phyloP scores from a whole-genome alignment of 2,888 invertebrate genomes.

The Tipula helvola region DNA sequence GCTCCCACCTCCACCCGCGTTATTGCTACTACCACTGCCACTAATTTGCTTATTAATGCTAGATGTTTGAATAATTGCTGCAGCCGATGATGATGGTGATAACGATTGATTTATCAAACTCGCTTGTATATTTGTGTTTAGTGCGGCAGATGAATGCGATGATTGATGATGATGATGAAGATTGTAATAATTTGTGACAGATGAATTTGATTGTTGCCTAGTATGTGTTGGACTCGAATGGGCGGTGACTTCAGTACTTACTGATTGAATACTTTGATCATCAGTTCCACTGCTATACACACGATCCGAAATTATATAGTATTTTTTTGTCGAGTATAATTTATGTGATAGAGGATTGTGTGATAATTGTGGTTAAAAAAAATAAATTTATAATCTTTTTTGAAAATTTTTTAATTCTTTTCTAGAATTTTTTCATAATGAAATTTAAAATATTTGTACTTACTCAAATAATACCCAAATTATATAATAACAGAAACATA shows the following conservation, averaged over 20 bases:
- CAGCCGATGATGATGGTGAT: constrained; percentile 5
- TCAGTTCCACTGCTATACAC: constrained; percentile 39
- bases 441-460: constrained; percentile 34
- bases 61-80: not conserved
- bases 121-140: not conserved
- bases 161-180: constrained; percentile 5
- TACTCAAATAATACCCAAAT: constrained; percentile 89
- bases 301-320: not conserved
- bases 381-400: constrained; percentile 8
- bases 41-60: not conserved
- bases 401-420: not conserved
- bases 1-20: not conserved
- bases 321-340: not conserved
- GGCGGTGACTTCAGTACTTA: constrained; percentile 44
- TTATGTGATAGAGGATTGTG: not conserved
- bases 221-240: constrained; percentile 51
- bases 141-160: not conserved
- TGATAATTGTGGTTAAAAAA: not conserved
- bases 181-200: not conserved
- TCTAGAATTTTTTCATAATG: not conserved
- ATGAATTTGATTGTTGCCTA: constrained; percentile 28
- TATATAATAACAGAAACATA: constrained; percentile 83
- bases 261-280: constrained; percentile 47
- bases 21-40: not conserved
- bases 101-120: not conserved